phyloP scores from a whole-genome alignment of 30 jellyfish, hydroid and myxozoan species.

The Turritopsis dohrnii region DNA sequence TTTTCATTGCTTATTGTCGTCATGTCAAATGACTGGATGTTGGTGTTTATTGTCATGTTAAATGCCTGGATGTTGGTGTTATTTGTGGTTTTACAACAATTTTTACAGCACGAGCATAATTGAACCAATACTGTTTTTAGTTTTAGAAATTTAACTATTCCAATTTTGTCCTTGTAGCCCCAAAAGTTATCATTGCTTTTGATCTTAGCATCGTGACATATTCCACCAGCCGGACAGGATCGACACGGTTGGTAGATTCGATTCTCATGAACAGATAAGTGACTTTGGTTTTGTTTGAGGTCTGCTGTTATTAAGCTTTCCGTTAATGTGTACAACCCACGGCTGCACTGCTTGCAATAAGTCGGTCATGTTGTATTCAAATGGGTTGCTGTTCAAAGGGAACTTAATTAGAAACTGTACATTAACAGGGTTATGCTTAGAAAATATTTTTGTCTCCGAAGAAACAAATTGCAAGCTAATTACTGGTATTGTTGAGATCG shows the following conservation, averaged over 20 bases:
- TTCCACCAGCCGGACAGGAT: slow-evolving; percentile 1
- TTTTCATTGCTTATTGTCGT: neutral
- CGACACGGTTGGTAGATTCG: neutral
- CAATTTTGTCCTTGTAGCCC: neutral
- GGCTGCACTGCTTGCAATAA: neutral
- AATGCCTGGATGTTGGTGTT: neutral
- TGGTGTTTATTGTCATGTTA: too few species aligned
- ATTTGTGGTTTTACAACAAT: neutral
- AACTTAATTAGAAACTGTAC: neutral
- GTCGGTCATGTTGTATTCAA: neutral
- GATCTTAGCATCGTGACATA: neutral
- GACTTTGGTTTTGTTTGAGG: neutral
- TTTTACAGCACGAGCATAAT: neutral
- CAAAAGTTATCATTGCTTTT: slow-evolving; percentile 6
- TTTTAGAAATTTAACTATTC: neutral
- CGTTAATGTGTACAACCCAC: neutral
- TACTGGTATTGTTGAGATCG: neutral
- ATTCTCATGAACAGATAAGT: neutral
- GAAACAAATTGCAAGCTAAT: neutral
- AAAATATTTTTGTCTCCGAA: neutral
- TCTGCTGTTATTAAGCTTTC: neutral
- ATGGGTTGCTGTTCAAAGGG: slow-evolving; percentile 6
- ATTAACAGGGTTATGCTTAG: neutral
- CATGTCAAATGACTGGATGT: too few species aligned
- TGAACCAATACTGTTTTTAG: neutral